Conservation (phyloP, 2,113 vertebrate genomes). For the Ahaetulla prasina region DNA sequence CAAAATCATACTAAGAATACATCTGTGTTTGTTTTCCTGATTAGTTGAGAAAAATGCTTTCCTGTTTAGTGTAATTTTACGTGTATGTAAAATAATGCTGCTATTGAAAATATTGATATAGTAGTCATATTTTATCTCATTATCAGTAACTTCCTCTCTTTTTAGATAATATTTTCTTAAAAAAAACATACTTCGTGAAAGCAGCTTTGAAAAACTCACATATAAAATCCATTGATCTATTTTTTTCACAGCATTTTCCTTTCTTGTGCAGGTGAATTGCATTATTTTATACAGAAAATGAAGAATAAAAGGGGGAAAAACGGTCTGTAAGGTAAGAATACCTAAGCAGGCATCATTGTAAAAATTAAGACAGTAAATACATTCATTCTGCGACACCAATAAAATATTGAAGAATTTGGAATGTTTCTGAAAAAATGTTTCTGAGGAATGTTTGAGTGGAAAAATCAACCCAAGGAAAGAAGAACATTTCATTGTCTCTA, state of each 20-base stretch:
- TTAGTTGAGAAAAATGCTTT: conserved; percentile 76
- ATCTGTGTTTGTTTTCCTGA: conserved; percentile 67
- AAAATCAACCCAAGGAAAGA: neutral
- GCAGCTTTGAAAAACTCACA: neutral
- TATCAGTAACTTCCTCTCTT: conserved; percentile 56
- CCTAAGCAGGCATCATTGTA: neutral
- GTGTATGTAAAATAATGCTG: conserved; percentile 49
- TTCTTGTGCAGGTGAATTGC: neutral
- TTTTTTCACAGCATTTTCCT: neutral
- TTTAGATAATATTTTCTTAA: conserved; percentile 48
- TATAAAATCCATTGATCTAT: neutral
- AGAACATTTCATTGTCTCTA: neutral
- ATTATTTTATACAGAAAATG: neutral
- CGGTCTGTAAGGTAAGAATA: neutral
- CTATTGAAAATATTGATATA: conserved; percentile 54
- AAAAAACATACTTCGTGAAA: conserved; percentile 40
- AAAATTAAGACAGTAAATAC: neutral
- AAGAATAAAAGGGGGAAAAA: neutral
- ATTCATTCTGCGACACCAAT: neutral
- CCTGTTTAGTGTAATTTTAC: conserved; percentile 75
- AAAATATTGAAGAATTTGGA: neutral
- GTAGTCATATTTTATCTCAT: conserved; percentile 67
- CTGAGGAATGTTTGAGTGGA: no score
- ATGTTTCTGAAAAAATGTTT: neutral
- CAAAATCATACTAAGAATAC: conserved; percentile 66